Percentiles rank a stretch among this genome's conserved stretches.
These are phyloP conservation scores for Thecophora atra DNA, from an alignment of 2,888 invertebrate species.

Conservation along the genomic window DNA sequence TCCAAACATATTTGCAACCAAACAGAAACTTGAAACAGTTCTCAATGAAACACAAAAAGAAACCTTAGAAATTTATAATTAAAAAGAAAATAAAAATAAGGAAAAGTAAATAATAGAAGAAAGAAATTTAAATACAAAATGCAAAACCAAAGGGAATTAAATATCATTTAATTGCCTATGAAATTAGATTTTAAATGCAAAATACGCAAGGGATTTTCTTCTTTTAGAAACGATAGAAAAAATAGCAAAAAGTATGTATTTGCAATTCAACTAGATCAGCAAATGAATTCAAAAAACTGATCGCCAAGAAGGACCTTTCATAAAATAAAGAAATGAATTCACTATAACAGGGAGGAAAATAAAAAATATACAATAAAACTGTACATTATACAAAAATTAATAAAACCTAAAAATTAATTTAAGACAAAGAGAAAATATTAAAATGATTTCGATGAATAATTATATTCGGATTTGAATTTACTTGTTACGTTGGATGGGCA, in stretches of 20 bases:
- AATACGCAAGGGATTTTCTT: constrained; percentile 25
- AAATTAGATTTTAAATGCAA: constrained; percentile 6
- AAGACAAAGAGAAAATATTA: too few relatives aligned
- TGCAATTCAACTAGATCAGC: not conserved
- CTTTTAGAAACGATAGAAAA: constrained; percentile 1
- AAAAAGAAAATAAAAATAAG: too few relatives aligned
- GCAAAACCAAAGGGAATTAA: not conserved
- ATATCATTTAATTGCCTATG: not conserved
- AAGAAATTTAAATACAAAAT: not conserved
- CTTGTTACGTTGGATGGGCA: not conserved
- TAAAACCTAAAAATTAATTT: too few relatives aligned
- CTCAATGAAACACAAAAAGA: not conserved
- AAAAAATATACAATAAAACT: too few relatives aligned
- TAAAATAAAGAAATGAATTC: too few relatives aligned
- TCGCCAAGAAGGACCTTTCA: too few relatives aligned
- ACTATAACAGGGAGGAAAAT: too few relatives aligned
- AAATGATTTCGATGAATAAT: too few relatives aligned
- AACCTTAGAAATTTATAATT: not conserved
- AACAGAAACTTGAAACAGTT: too few relatives aligned
- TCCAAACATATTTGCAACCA: constrained; percentile 24
- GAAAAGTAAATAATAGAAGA: too few relatives aligned
- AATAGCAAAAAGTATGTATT: not conserved
- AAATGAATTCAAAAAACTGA: not conserved
- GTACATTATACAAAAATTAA: too few relatives aligned
- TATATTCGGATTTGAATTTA: too few relatives aligned